A percentile compares a stretch with the other conserved stretches of the same genome.
Evolutionary conservation across 2,797 vertebrate species (phyloP).

Genomic region (Momotus momota): DNA sequence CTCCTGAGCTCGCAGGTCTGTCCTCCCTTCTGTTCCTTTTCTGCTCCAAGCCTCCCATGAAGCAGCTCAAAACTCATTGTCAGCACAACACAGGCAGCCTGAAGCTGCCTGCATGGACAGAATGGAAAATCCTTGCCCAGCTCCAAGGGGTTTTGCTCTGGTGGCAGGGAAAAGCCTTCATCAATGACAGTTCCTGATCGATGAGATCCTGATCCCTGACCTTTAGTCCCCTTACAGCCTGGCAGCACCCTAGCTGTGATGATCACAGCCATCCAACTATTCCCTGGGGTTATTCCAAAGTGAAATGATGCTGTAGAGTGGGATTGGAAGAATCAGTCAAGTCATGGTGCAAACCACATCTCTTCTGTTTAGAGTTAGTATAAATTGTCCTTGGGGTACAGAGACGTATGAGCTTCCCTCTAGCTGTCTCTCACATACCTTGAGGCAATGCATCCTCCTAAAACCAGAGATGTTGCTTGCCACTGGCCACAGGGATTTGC

Average conservation of each 20-base stretch:
- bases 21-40: neutral
- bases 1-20: neutral
- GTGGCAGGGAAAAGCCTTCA: neutral
- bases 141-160: neutral
- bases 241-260: neutral
- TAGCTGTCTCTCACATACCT: neutral
- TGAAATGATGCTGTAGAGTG: neutral
- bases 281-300: neutral
- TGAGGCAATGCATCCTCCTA: neutral
- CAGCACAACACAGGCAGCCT: neutral
- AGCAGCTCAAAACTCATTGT: neutral
- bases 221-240: neutral
- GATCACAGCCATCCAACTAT: neutral
- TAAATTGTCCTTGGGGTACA: neutral
- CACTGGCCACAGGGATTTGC: neutral
- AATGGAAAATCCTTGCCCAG: neutral
- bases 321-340: neutral
- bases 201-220: neutral
- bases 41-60: neutral
- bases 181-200: fast-evolving
- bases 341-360: neutral
- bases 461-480: neutral
- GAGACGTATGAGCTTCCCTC: neutral
- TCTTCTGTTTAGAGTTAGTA: neutral
- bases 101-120: neutral